phyloP scores from a whole-genome alignment of 2,888 invertebrate genomes.

The Hololepta plana region DNA sequence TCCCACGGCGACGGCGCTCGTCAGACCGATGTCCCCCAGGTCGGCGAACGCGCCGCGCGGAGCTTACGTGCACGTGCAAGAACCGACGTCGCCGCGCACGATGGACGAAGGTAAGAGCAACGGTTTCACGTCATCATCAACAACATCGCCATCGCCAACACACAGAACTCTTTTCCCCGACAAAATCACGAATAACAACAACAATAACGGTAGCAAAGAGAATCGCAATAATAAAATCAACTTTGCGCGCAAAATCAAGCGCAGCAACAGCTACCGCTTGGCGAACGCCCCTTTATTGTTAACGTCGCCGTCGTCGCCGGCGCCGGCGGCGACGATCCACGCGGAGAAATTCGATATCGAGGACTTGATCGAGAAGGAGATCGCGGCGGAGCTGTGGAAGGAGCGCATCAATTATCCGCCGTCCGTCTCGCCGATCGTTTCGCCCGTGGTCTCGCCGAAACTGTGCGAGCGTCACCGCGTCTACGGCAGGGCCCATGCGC shows the following conservation, averaged over 20 bases:
- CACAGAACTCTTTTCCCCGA: constrained; percentile 11
- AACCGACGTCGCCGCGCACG: constrained; percentile 39
- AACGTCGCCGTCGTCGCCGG: constrained; percentile 46
- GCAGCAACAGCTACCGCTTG: constrained; percentile 70
- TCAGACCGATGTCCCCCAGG: constrained; percentile 26
- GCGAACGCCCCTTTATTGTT: constrained; percentile 53
- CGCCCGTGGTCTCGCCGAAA: constrained; percentile 44
- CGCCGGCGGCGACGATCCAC: no score
- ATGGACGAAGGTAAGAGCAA: constrained; percentile 50
- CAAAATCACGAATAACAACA: constrained; percentile 21
- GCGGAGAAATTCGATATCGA: constrained; percentile 18
- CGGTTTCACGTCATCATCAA: constrained; percentile 6
- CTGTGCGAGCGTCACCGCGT: constrained; percentile 24
- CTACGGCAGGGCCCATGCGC: constrained; percentile 24
- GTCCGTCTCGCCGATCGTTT: constrained; percentile 43
- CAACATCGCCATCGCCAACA: constrained; percentile 9
- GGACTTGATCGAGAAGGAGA: constrained; percentile 41
- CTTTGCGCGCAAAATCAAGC: constrained; percentile 41
- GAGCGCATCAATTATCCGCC: constrained; percentile 55
- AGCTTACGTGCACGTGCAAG: constrained; percentile 56
- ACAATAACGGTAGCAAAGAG: constrained; percentile 20
- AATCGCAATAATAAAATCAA: constrained; percentile 15
- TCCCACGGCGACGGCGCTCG: no score
- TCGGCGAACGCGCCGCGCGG: constrained; percentile 26
- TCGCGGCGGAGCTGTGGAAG: constrained; percentile 40